Evolutionary conservation across 2,797 vertebrate genomes (phyloP), one percentile per base, ranked within the genome.

Genomic region (Rachycentron canadum): DNA sequence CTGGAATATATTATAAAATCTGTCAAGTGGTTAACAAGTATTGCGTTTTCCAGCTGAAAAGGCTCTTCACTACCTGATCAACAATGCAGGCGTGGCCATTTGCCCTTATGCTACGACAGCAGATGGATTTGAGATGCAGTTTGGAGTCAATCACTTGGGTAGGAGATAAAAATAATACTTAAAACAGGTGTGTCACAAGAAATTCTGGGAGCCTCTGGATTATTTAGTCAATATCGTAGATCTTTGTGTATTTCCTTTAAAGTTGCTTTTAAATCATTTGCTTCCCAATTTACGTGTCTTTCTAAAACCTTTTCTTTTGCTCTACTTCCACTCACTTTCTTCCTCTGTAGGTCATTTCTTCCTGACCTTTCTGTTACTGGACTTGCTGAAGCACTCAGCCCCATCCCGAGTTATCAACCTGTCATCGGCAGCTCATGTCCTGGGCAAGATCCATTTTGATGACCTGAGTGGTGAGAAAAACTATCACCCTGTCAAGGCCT

Each of bases 71-170:
- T 91, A 86, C 84, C 91, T 96, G 73, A 92, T 95, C 81, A 96
- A 95, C 91, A 96, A 96, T 28, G 95, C 95, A 45, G 95, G 92
- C 0, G 91, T 96, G 79, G 93, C 93, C 36, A 45, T 93, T 14
- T 94, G 95, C 43, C 74, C 94, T 1, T 88, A 90, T 40, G 30
- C 77, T 36, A 86, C 50, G 8, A 96, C 95, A 5, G 85, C 17
- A 50, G 94, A 95, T 38, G 95, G 94, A 64, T 94, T 77, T 71
- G 95, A 95, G 82, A 91, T 92, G 77, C 94, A 95, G 69, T 94
- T 96, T 84, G 95, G 95, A 71, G 94, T 95, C 74, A 96, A 95
- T 90, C 94, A 95, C 80, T 89, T 95, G 73, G 95, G 94, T 96
- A 87, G 1, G 82, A 78, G 0, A 26, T 60, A 4, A 7, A 61